phyloP scores from a whole-genome alignment of 2,888 invertebrate genomes.

The Cabera pusaria region DNA sequence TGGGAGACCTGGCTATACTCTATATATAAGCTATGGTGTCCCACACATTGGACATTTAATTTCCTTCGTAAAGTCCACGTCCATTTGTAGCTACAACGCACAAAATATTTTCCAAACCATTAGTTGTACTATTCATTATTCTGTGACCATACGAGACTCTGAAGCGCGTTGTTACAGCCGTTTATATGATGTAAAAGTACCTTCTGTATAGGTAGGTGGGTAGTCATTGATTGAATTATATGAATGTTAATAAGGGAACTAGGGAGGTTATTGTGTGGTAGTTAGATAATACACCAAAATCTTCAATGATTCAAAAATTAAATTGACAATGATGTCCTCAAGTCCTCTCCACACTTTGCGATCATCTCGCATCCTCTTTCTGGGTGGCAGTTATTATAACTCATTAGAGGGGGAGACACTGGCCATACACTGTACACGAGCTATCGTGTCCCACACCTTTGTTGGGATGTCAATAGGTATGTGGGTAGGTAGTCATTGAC shows the following conservation, averaged over 20 bases:
- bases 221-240: neutral
- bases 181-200: conserved; percentile 10
- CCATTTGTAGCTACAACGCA: too few relatives aligned
- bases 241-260: too few relatives aligned
- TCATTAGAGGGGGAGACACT: conserved; percentile 64
- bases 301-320: too few relatives aligned
- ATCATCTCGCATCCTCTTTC: conserved; percentile 32
- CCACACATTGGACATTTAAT: too few relatives aligned
- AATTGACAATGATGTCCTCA: conserved; percentile 12
- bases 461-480: conserved; percentile 6
- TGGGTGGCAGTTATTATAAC: conserved; percentile 67
- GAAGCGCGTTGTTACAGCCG: too few relatives aligned
- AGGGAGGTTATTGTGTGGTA: too few relatives aligned
- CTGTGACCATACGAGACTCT: too few relatives aligned
- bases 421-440: conserved; percentile 57
- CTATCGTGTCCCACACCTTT: conserved; percentile 36
- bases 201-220: neutral
- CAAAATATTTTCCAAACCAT: too few relatives aligned
- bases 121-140: too few relatives aligned
- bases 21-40: conserved; percentile 52
- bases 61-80: too few relatives aligned
- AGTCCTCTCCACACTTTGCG: conserved; percentile 38
- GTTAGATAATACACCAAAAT: too few relatives aligned
- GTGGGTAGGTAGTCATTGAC: neutral
- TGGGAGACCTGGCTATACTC: conserved; percentile 51